Conservation (phyloP, 2,113 vertebrate genomes). For the Carettochelys insculpta region DNA sequence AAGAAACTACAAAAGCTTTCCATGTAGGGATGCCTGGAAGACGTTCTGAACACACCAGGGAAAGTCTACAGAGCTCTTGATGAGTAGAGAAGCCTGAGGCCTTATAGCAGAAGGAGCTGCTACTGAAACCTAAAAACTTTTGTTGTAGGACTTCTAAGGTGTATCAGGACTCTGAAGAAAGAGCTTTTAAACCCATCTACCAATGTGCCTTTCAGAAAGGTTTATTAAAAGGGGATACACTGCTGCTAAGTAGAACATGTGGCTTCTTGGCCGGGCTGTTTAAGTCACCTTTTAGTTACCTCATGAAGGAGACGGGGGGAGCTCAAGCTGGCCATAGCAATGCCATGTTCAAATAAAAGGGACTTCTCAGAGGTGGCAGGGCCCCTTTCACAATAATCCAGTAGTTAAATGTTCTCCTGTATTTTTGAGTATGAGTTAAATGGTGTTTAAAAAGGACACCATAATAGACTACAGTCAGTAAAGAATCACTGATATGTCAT, state of each 20-base stretch:
- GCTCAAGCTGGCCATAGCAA: not conserved
- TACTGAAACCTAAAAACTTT: not conserved
- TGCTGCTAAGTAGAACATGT: not conserved
- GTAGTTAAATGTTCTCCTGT: not conserved
- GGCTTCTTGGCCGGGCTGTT: not conserved
- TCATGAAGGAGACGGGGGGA: not conserved
- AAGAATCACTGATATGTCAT: not conserved
- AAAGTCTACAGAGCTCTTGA: not conserved
- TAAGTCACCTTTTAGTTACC: not conserved
- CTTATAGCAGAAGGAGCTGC: not conserved
- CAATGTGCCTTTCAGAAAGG: not conserved
- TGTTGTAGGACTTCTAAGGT: not conserved
- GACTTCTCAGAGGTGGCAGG: not conserved
- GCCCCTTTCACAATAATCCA: not conserved
- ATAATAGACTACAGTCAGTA: not conserved
- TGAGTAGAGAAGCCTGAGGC: not conserved
- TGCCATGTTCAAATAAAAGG: not conserved
- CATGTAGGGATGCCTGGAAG: not conserved
- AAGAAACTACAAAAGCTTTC: not conserved
- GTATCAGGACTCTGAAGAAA: not conserved
- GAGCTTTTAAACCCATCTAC: not conserved
- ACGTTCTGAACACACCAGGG: not conserved
- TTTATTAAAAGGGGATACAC: not conserved
- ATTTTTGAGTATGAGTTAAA: not conserved
- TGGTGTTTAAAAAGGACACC: not conserved